Base-by-base conservation (phyloP, 2,888 invertebrate genomes). In the Orthonychiurus folsomi region DNA sequence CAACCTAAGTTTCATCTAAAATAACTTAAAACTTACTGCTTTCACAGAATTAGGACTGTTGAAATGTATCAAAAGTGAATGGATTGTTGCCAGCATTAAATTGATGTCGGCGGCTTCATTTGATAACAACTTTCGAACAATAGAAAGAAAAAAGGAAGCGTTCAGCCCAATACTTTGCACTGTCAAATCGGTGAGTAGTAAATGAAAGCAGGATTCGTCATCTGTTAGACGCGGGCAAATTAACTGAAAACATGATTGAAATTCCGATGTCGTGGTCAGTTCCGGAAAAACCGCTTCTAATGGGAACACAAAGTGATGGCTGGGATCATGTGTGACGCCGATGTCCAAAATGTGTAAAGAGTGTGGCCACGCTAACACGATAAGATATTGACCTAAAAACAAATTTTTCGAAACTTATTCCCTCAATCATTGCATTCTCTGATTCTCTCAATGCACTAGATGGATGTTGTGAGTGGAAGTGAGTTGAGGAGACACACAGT, bases 331-430 rank as follows among this genome's bases (percentile, higher is more conserved):
- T 73, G 84, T 83, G 12, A 86, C 79, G 2, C 90, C 88, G 56
- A 92, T 86, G 79, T 93, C 93, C 60, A 93, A 79, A 26, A 93
- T 78, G 75, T 93, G 92, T 0, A 88, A 86, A 78, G 91, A 93
- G 28, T 89, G 80, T 74, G 86, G 89, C 18, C 91, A 89, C 25
- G 89, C 86, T 74, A 87, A 86, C 1, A 93, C 89, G 47, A 91
- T 77, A 75, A 93, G 82, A 73, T 89, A 86, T 75, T 88, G 87
- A 68, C 86, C 87, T 87, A n/a, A n/a, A n/a, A n/a, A n/a, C n/a
- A n/a, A n/a, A n/a, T n/a, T n/a, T n/a, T n/a, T n/a, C n/a, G n/a
- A n/a, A n/a, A n/a, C n/a, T n/a, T n/a, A n/a, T n/a, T n/a, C n/a
- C n/a, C n/a, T n/a, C n/a, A n/a, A n/a, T n/a, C n/a, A n/a, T n/a